A percentile compares a stretch with the other conserved stretches of the same genome.
phyloP scores from a whole-genome alignment of 2,888 invertebrate genomes.

The Phaonia tiefii region DNA sequence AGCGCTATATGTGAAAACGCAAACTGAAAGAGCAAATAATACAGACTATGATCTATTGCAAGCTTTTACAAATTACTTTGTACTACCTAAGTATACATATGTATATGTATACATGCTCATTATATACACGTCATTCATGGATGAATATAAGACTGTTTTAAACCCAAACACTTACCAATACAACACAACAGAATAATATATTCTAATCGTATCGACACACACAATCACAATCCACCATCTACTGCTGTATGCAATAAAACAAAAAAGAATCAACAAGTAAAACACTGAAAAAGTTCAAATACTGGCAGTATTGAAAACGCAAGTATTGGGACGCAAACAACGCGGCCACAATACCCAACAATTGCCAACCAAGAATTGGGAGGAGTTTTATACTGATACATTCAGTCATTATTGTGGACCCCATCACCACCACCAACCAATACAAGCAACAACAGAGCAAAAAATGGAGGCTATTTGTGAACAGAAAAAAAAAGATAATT shows the following conservation, averaged over 20 bases:
- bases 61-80: too few species aligned
- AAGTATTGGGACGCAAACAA: neutral
- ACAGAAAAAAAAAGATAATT: neutral
- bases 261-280: neutral
- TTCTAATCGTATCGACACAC: too few species aligned
- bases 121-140: neutral
- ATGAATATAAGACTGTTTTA: neutral
- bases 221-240: too few species aligned
- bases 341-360: too few species aligned
- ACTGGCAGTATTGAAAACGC: neutral
- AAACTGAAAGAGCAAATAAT: too few species aligned
- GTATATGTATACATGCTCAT: too few species aligned
- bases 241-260: neutral
- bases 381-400: neutral
- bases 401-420: neutral
- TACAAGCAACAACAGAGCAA: neutral
- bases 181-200: too few species aligned
- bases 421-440: too few species aligned
- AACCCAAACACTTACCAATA: neutral
- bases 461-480: constrained; percentile 5
- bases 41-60: too few species aligned
- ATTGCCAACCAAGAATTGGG: neutral
- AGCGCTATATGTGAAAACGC: too few species aligned
- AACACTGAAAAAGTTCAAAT: neutral
- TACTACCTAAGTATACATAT: too few species aligned